Conservation (phyloP, 2,888 invertebrate genomes). For the Diogma glabrata region DNA sequence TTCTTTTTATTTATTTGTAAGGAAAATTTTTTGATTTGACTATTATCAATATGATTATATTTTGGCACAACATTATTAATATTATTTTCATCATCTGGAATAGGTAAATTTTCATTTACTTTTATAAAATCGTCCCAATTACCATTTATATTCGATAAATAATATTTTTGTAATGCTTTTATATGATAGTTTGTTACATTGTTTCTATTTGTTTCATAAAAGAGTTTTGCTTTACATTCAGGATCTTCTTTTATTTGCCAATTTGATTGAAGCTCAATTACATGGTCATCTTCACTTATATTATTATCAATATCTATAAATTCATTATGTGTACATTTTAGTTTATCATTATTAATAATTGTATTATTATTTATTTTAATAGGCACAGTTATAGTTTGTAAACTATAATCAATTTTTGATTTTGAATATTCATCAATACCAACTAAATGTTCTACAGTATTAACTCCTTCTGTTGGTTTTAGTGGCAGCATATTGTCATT, state of each 20-base stretch:
- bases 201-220: slow-evolving; percentile 28
- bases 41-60: slow-evolving; percentile 28
- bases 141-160: slow-evolving; percentile 48
- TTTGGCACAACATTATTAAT: slow-evolving; percentile 29
- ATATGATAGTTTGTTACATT: slow-evolving; percentile 39
- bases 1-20: slow-evolving; percentile 18
- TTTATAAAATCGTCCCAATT: slow-evolving; percentile 37
- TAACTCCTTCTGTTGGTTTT: no score
- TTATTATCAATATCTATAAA: neutral
- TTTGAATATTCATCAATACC: neutral
- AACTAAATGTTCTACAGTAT: no score
- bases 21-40: slow-evolving; percentile 30
- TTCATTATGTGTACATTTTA: neutral
- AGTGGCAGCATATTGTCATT: no score
- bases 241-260: slow-evolving; percentile 24
- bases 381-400: slow-evolving; percentile 1
- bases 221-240: slow-evolving; percentile 29
- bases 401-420: no score
- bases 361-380: neutral
- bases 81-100: neutral
- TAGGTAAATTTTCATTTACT: slow-evolving; percentile 5
- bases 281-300: neutral
- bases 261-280: neutral
- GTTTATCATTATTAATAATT: neutral
- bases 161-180: slow-evolving; percentile 42